Percentiles rank a stretch among this genome's conserved stretches.
phyloP scores from a whole-genome alignment of 2,113 vertebrate genomes.

The Falco punctatus region DNA sequence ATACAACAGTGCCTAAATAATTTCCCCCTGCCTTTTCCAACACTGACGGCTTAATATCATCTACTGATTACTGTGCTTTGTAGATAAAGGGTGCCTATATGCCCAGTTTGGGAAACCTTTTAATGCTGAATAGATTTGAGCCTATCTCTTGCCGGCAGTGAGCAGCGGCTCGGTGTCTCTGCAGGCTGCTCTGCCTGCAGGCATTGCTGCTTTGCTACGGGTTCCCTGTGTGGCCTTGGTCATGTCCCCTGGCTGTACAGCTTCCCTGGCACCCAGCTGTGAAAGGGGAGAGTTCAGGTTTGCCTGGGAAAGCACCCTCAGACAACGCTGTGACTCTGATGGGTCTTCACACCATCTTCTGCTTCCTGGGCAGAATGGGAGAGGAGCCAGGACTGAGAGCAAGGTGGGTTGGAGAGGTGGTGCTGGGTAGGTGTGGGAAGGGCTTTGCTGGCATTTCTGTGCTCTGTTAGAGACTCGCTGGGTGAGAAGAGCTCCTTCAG shows the following conservation, averaged over 20 bases:
- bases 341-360: not conserved
- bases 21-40: conserved; percentile 21
- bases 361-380: not conserved
- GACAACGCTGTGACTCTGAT: not conserved
- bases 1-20: not conserved
- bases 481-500: not conserved
- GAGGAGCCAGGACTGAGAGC: not conserved
- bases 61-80: conserved; percentile 2
- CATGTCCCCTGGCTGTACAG: not conserved
- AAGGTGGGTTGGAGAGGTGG: not conserved
- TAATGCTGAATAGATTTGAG: not conserved
- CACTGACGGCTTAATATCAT: not conserved
- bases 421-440: not conserved
- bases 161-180: not conserved
- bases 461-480: not conserved
- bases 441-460: not conserved
- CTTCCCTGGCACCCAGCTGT: not conserved
- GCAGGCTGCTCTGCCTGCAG: not conserved
- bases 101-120: not conserved
- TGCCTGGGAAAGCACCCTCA: not conserved
- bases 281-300: not conserved
- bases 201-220: not conserved
- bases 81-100: not conserved
- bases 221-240: not conserved
- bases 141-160: not conserved